Conservation (phyloP, 2,113 vertebrate species). For the Pogona vitticeps region DNA sequence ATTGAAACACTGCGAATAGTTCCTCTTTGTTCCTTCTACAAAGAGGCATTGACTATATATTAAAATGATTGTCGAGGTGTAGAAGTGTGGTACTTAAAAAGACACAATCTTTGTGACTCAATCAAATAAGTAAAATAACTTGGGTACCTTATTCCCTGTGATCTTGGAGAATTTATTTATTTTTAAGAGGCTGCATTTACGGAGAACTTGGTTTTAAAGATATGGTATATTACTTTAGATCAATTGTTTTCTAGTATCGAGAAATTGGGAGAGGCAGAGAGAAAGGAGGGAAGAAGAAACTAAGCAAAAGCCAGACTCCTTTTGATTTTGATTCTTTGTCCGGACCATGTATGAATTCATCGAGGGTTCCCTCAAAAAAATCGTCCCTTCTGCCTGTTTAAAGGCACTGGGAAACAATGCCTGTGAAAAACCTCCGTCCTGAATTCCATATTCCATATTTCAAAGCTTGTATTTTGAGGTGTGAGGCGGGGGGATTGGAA, state of each 20-base stretch:
- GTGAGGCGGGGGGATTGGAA: not conserved
- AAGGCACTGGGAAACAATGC: constrained; percentile 58
- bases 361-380: constrained; percentile 72
- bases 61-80: constrained; percentile 82
- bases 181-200: constrained; percentile 31
- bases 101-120: constrained; percentile 75
- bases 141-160: constrained; percentile 70
- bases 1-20: constrained; percentile 83
- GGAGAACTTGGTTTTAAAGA: constrained; percentile 49
- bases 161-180: constrained; percentile 18
- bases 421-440: constrained; percentile 49
- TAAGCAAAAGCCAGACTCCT: constrained; percentile 78
- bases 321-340: constrained; percentile 75
- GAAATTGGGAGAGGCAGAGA: constrained; percentile 61
- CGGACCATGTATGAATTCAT: constrained; percentile 74
- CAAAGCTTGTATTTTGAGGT: not conserved
- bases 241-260: constrained; percentile 82
- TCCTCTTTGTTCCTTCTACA: constrained; percentile 81
- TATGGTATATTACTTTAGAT: constrained; percentile 76
- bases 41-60: constrained; percentile 84
- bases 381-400: constrained; percentile 66
- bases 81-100: constrained; percentile 78
- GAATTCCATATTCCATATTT: constrained; percentile 35
- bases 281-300: not conserved
- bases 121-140: constrained; percentile 78